These are phyloP conservation scores for Phaenicophaeus curvirostris DNA, from an alignment of 2,797 vertebrate species.

Conservation along the genomic window DNA sequence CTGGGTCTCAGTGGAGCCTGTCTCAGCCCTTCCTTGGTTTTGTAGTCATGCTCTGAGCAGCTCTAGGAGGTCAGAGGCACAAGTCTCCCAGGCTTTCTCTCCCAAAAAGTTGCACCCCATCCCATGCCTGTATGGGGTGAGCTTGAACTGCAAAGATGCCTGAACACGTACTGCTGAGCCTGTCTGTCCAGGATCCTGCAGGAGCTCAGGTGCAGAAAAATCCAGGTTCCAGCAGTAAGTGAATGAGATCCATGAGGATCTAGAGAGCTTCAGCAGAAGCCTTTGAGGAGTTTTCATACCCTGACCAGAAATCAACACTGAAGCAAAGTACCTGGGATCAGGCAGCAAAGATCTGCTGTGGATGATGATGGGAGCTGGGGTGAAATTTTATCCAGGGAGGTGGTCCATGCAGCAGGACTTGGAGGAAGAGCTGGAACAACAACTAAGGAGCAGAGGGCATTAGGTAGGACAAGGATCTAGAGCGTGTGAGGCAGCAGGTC, in stretches of 20 bases:
- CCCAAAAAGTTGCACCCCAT: not conserved
- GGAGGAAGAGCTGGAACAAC: not conserved
- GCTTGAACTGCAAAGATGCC: not conserved
- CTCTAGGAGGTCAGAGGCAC: not conserved
- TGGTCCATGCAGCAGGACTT: accelerated
- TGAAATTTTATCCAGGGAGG: accelerated
- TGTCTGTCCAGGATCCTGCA: not conserved
- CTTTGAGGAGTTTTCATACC: accelerated
- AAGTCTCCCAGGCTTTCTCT: not conserved
- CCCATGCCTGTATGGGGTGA: not conserved
- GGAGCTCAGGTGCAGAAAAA: not conserved
- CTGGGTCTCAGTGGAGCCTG: not conserved
- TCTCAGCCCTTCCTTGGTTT: not conserved
- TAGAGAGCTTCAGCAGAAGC: not conserved
- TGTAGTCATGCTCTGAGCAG: not conserved
- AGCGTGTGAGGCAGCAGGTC: not conserved
- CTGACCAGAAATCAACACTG: not conserved
- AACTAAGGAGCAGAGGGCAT: not conserved
- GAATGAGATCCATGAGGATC: accelerated
- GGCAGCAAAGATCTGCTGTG: not conserved
- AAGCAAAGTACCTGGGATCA: not conserved
- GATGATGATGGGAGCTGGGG: accelerated
- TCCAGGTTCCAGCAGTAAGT: not conserved
- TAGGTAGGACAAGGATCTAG: accelerated
- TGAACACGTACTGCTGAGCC: accelerated